phyloP scores from a whole-genome alignment of 2,888 invertebrate genomes.

The Epiblema foenella region DNA sequence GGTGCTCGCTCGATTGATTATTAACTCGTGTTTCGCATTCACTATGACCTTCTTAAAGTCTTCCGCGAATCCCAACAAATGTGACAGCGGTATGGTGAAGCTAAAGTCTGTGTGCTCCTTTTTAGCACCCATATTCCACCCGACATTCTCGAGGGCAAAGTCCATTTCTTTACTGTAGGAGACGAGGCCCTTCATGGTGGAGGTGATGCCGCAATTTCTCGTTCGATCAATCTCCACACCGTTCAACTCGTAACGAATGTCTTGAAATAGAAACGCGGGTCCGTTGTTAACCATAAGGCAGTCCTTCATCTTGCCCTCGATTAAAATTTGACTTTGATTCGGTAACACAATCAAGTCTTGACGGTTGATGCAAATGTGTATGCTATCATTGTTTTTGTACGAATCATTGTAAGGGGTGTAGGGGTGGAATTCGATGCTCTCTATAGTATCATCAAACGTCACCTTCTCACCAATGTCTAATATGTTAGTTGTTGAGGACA shows the following conservation, averaged over 20 bases:
- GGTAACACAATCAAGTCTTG: conserved; percentile 28
- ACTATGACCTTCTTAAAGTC: no score
- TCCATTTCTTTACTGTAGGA: conserved; percentile 14
- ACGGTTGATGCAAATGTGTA: conserved; percentile 16
- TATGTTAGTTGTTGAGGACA: conserved; percentile 24
- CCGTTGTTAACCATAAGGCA: conserved; percentile 14
- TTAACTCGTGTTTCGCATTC: no score
- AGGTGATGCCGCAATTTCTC: conserved; percentile 45
- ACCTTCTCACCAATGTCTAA: conserved; percentile 35
- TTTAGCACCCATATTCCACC: conserved; percentile 10
- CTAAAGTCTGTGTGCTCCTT: conserved; percentile 16
- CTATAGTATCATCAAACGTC: conserved; percentile 27
- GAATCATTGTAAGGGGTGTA: conserved; percentile 36
- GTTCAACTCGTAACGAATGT: conserved; percentile 37
- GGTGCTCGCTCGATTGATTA: no score
- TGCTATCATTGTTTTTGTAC: conserved; percentile 17
- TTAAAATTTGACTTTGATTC: conserved; percentile 16
- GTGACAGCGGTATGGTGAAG: no score
- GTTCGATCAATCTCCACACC: conserved; percentile 45
- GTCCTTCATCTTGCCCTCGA: not conserved
- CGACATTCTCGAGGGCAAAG: not conserved
- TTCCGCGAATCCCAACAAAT: no score
- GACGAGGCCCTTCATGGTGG: conserved; percentile 40
- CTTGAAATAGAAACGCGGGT: conserved; percentile 29
- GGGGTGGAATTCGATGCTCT: conserved; percentile 42